These are phyloP conservation scores for Psophia crepitans DNA, from an alignment of 2,113 vertebrate species.

Conservation along the genomic window DNA sequence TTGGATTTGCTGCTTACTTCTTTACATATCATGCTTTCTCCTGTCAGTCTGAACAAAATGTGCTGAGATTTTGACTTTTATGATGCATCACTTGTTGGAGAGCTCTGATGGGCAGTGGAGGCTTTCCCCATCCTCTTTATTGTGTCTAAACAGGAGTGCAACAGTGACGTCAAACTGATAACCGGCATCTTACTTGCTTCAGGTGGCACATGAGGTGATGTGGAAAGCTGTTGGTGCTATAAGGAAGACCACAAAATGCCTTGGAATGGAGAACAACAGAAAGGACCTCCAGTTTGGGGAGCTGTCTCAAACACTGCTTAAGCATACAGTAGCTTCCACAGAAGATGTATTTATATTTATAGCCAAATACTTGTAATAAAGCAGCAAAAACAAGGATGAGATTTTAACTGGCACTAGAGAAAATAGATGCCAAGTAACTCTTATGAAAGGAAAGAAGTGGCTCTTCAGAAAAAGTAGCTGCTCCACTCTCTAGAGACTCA, in stretches of 20 bases:
- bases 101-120: neutral
- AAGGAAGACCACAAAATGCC: slow-evolving; percentile 56
- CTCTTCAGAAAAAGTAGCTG: neutral
- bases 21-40: neutral
- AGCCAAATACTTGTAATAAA: neutral
- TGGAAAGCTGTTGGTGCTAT: slow-evolving; percentile 57
- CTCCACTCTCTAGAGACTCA: neutral
- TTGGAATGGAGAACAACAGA: slow-evolving; percentile 63
- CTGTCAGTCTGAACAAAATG: neutral
- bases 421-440: neutral
- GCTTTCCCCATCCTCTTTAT: neutral
- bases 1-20: neutral
- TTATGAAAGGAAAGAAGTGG: neutral
- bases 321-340: slow-evolving; percentile 47
- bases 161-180: neutral
- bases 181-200: neutral
- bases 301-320: slow-evolving; percentile 37
- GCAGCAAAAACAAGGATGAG: neutral
- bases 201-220: neutral
- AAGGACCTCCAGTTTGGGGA: slow-evolving; percentile 59
- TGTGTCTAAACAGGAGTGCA: neutral
- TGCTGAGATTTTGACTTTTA: neutral
- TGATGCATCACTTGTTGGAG: neutral
- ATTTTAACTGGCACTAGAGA: neutral
- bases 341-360: slow-evolving; percentile 67